Evolutionary conservation across 2,888 invertebrate genomes (phyloP), one percentile per base, ranked within the genome.

Genomic region (Aelia acuminata): DNA sequence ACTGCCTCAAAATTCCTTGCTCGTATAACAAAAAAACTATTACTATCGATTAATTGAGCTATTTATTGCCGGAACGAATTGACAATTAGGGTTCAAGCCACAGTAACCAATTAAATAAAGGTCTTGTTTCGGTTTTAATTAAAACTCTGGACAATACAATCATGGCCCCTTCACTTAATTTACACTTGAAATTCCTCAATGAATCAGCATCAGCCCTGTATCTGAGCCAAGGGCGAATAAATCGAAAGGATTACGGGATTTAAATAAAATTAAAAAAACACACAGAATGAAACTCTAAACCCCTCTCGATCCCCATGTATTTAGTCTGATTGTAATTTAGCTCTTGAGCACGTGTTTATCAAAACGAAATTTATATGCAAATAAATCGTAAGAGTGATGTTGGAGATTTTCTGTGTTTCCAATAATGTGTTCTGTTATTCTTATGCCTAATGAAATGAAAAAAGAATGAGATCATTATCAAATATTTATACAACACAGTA

Each of bases 31-130:
- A 35, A 70, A 31, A 63, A 13, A 35, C 31, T 70, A 31, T 70
- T 70, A 26, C 31, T 20, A 1, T 18, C 35, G 63, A 70, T 35
- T 70, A 70, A 70, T 15, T 70, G 35, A 70, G 1, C 63, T 70
- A 70, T 70, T 70, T 35, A 70, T 70, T 18, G 20, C 31, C 31
- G 31, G 20, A 70, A 18, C 63, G 63, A 70, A 70, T 70, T 70
- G 18, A 70, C 63, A 70, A 70, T 70, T 70, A 70, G 63, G 35
- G 63, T 18, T 35, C 35, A 18, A 20, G 63, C 63, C 63, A 35
- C 63, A 70, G 63, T 15, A 70, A 70, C 31, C 63, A 70, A 70
- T 70, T 70, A 70, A 70, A 70, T 70, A 70, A 35, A 70, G 63
- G 31, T 35, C 63, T 70, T 35, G 63, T 70, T 70, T 70, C 63